A percentile compares a stretch with the other conserved stretches of the same genome.
phyloP scores from a whole-genome alignment of 2,888 invertebrate genomes.

The Unio pictorum region DNA sequence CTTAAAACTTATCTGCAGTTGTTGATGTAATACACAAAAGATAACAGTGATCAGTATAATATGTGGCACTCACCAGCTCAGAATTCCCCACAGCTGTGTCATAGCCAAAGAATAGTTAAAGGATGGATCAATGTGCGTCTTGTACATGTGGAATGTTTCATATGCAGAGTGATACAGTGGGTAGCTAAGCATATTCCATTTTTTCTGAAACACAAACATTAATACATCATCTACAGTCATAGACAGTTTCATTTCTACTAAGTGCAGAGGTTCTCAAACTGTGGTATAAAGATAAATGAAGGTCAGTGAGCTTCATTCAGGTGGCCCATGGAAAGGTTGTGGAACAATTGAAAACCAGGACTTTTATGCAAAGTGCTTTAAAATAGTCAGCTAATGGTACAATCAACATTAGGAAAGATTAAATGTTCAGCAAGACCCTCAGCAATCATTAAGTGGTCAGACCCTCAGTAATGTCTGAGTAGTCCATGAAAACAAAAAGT shows the following conservation, averaged over 20 bases:
- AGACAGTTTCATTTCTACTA: background rate
- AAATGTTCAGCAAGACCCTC: too few species aligned
- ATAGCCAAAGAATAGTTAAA: constrained; percentile 65
- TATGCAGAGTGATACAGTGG: constrained; percentile 65
- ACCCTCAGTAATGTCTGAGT: too few species aligned
- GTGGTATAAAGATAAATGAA: background rate
- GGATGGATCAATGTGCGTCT: constrained; percentile 45
- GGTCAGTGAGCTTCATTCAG: background rate
- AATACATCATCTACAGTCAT: background rate
- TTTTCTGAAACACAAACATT: constrained; percentile 15
- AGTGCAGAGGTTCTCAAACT: background rate
- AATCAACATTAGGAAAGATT: too few species aligned
- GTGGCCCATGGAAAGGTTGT: background rate
- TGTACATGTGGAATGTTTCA: constrained; percentile 51
- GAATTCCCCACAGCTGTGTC: constrained; percentile 68
- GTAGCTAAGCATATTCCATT: constrained; percentile 39
- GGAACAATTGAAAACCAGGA: background rate
- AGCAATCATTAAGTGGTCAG: too few species aligned
- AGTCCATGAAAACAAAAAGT: too few species aligned
- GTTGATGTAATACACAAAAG: constrained; percentile 54
- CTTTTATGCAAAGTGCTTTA: too few species aligned
- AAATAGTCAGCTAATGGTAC: too few species aligned
- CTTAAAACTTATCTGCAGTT: too few species aligned
- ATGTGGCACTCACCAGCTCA: constrained; percentile 62
- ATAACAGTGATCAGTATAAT: constrained; percentile 60